Base-by-base conservation (phyloP, 2,888 invertebrate genomes). In the Nomada lathburiana region DNA sequence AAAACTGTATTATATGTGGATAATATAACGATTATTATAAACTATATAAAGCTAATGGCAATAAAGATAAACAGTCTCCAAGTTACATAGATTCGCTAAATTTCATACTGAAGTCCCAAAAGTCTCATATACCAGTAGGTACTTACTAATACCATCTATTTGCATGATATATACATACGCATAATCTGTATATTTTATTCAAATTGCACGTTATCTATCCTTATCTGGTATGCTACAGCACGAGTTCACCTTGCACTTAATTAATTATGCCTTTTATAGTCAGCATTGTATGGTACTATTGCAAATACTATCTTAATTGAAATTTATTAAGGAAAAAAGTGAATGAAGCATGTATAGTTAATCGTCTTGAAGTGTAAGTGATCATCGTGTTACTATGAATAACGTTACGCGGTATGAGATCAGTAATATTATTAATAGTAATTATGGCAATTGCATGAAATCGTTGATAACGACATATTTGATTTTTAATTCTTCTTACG, bases 1-100 rank as follows among this genome's bases (percentile, higher is more conserved):
- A 92, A 90, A 91, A 90, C 88, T 93, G 93, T 93, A 93, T 93
- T 88, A 93, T 93, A 93, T 93, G 93, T 93, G 92, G 92, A 93
- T 93, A 93, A 90, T 90, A 92, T 90, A 87, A 90, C 87, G 85
- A 91, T 92, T 90, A 90, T 91, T 90, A 91, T 91, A 90, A 91
- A 92, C 86, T 87, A 85, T 87, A 89, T 90, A 88, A 90, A 86
- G 89, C 89, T 90, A 91, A 92, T 91, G 90, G 92, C 90, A 93
- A 93, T 93, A 90, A 91, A 88, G 93, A 93, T 93, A 90, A 91
- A 88, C 80, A 86, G 89, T 91, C 91, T 92, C 88, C 88, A 91
- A 91, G 90, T 88, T 88, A 88, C 82, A 86, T 90, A 85, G 84
- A 85, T 69, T 82, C 63, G 84, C 47, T 80, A 59, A 86, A 80